Percentiles rank a stretch among this genome's conserved stretches.
Conservation (phyloP, 2,797 vertebrate species). For the Mus spretus region DNA sequence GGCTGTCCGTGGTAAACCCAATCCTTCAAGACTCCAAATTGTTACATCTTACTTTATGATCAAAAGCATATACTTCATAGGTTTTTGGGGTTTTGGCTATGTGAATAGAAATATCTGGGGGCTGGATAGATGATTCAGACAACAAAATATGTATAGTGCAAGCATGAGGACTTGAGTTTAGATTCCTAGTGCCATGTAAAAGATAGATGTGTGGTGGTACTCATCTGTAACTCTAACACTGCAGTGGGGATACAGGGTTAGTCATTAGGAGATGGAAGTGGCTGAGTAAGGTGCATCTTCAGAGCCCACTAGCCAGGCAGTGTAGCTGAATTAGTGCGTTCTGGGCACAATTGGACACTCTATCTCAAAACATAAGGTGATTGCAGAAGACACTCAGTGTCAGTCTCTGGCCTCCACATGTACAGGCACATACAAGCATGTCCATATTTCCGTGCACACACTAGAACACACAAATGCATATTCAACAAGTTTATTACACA, state of each 20-base stretch:
- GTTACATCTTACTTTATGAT: conserved; percentile 40
- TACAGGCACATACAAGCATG: neutral
- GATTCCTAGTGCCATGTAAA: neutral
- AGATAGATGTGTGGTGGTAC: neutral
- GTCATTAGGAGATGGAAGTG: neutral
- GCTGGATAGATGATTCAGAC: neutral
- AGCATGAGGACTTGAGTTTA: neutral
- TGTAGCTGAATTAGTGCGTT: neutral
- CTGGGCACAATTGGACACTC: neutral
- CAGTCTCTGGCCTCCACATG: neutral
- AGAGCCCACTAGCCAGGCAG: neutral
- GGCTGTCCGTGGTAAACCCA: conserved; percentile 1
- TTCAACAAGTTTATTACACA: neutral
- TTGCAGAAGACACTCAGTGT: neutral
- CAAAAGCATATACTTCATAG: conserved; percentile 13
- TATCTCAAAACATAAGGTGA: neutral
- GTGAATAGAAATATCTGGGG: neutral
- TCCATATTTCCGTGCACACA: neutral
- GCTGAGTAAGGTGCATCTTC: neutral
- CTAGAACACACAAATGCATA: neutral
- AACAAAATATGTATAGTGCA: neutral
- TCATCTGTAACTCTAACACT: neutral
- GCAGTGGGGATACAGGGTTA: no score
- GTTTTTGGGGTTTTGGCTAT: neutral
- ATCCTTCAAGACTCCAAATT: neutral